These are phyloP conservation scores for Platysteira castanea DNA, from an alignment of 2,113 vertebrate species.

Conservation along the genomic window DNA sequence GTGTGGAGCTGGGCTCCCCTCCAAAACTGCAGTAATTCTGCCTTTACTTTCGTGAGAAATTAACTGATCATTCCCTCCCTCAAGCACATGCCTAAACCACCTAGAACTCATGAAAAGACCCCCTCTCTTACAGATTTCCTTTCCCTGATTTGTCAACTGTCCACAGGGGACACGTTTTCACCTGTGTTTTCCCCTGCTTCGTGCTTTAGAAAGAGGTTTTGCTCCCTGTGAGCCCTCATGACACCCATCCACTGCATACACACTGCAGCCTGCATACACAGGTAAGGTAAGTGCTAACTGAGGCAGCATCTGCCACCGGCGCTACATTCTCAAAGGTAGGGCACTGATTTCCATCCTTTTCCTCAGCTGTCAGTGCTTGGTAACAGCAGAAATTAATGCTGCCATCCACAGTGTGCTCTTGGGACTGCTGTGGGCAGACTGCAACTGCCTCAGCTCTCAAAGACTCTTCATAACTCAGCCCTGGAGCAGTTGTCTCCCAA, in stretches of 20 bases:
- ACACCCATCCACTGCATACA: no score
- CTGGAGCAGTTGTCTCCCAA: neutral
- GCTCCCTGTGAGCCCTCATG: neutral
- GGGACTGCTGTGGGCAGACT: neutral
- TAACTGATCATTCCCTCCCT: neutral
- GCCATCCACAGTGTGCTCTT: neutral
- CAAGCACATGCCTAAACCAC: neutral
- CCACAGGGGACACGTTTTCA: accelerated
- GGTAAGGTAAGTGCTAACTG: neutral
- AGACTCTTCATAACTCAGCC: conserved; percentile 13
- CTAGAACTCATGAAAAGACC: neutral
- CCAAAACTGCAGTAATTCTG: neutral
- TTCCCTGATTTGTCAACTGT: neutral
- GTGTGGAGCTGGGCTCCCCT: neutral
- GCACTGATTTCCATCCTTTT: neutral
- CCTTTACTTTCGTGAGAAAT: neutral
- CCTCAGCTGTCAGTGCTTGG: neutral
- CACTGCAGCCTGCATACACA: neutral
- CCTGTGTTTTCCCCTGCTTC: neutral
- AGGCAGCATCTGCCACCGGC: neutral
- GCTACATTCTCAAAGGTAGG: neutral
- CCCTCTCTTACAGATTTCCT: neutral
- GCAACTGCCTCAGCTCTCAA: neutral
- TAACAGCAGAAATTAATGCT: conserved; percentile 8
- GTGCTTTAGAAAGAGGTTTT: neutral